Evolutionary conservation across 2,797 vertebrate species (phyloP).

Genomic region (Muscicapa striata): DNA sequence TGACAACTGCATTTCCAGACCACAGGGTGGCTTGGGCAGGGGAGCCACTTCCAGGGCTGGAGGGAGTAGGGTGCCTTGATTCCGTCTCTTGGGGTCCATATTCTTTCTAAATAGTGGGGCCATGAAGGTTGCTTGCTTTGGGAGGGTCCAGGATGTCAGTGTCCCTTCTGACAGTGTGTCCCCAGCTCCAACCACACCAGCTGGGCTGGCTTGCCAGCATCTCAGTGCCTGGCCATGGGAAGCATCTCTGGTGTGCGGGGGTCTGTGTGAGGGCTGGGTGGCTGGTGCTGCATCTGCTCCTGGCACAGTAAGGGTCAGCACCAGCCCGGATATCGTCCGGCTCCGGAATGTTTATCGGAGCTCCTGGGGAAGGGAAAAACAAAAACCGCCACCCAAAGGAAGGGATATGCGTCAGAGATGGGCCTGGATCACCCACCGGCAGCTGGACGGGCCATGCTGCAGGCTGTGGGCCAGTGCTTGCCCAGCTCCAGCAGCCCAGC

Average conservation of each 20-base stretch:
- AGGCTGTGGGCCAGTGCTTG: neutral
- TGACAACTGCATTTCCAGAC: neutral
- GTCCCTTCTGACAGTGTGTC: neutral
- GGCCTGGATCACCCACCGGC: conserved; percentile 40
- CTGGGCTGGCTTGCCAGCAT: neutral
- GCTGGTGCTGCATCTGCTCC: neutral
- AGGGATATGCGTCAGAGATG: conserved; percentile 69
- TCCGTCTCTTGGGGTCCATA: neutral
- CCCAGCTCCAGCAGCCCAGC: accelerated
- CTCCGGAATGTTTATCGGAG: conserved; percentile 65
- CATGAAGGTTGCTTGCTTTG: neutral
- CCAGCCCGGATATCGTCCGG: neutral
- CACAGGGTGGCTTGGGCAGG: neutral
- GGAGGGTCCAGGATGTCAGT: accelerated
- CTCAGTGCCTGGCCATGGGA: neutral
- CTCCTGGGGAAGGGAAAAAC: conserved; percentile 71
- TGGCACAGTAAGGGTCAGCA: conserved; percentile 55
- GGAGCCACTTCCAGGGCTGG: neutral
- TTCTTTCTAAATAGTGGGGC: neutral
- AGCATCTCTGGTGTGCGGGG: accelerated
- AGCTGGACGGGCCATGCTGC: neutral
- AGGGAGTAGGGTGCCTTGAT: neutral
- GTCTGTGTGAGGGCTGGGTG: accelerated
- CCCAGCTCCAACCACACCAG: neutral
- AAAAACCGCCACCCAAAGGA: conserved; percentile 66